Evolutionary conservation across 2,888 invertebrate genomes (phyloP).

Genomic region (Ichneumoninae sp.): DNA sequence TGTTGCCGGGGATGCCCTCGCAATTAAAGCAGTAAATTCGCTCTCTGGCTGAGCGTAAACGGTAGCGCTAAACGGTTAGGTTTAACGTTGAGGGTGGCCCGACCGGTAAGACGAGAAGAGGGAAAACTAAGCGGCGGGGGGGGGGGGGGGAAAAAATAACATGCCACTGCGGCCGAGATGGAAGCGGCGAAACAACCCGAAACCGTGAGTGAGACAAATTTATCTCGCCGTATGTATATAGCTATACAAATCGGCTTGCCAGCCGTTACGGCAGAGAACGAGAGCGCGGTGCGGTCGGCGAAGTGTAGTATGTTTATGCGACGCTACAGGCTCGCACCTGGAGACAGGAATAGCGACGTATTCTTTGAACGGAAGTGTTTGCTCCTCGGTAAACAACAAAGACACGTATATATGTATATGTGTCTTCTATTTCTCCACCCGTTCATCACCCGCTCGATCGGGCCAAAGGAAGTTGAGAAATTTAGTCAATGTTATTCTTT

Average conservation of each 20-base stretch:
- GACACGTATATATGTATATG: slow-evolving; percentile 26
- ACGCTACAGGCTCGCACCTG: slow-evolving; percentile 82
- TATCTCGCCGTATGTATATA: slow-evolving; percentile 4
- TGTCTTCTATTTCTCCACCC: slow-evolving; percentile 50
- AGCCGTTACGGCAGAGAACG: slow-evolving; percentile 49
- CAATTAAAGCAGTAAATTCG: slow-evolving; percentile 40
- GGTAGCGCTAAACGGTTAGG: slow-evolving; percentile 14
- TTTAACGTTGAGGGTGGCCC: slow-evolving; percentile 50
- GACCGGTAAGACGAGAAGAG: slow-evolving; percentile 68
- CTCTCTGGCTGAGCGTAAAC: slow-evolving; percentile 14
- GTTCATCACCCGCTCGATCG: slow-evolving; percentile 42
- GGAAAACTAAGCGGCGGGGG: background rate
- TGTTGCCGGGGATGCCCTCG: slow-evolving; percentile 24
- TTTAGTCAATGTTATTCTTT: background rate
- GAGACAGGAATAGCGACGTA: slow-evolving; percentile 79
- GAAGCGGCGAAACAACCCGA: background rate
- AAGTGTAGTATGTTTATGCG: slow-evolving; percentile 80
- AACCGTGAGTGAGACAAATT: slow-evolving; percentile 29
- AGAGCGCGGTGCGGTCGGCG: slow-evolving; percentile 47
- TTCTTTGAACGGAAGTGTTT: slow-evolving; percentile 68
- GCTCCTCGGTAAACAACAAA: slow-evolving; percentile 62
- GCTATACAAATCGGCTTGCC: background rate
- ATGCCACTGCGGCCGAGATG: slow-evolving; percentile 18
- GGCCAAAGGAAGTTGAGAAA: background rate
- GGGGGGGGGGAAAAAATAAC: slow-evolving; percentile 42